Evolutionary conservation across 2,888 invertebrate genomes (phyloP), one percentile per base, ranked within the genome.

Genomic region (Ormia ochracea): DNA sequence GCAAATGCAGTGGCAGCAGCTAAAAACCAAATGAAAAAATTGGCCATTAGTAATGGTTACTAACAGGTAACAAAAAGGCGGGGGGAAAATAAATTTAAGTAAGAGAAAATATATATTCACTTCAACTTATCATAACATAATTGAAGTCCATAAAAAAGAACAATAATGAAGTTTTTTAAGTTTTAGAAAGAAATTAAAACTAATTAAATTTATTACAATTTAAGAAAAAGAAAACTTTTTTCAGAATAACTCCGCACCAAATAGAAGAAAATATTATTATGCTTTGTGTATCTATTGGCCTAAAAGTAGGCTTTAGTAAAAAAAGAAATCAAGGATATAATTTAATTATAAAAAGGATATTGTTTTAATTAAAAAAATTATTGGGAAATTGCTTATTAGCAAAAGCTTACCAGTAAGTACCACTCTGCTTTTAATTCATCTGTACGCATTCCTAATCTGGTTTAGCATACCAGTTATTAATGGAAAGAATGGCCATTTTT

Each of bases 21-120:
- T 41, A 63, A 33, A 50, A 61, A 52, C 23, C 12, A 54, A 61
- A 26, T 36, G 36, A 4, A 33, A 63, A 70, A 74, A 65, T 45
- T 52, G 54, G 68, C 59, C 54, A 80, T 76, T 73, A 80, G 73
- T 80, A 76, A 80, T 72, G 80, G 59, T 73, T 73, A 76, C 73
- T 68, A 80, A 48, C 72, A 56, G 72, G 50, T 68, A 73, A 56
- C 68, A 68, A 48, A 80, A 63, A 23, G 59, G n/a, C n/a, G n/a
- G n/a, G n/a, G n/a, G n/a, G n/a, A n/a, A n/a, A n/a, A n/a, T n/a
- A n/a, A n/a, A n/a, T n/a, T n/a, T n/a, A 45, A 58, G 9, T 36
- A 36, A 48, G 14, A 36, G 38, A 54, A 56, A 38, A 26, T n/a
- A 10, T 38, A 54, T 1, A 10, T 1, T 63, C 26, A 48, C 63